These are phyloP conservation scores for Pipistrellus nathusii DNA, from an alignment of 2,797 vertebrate genomes.

Conservation along the genomic window DNA sequence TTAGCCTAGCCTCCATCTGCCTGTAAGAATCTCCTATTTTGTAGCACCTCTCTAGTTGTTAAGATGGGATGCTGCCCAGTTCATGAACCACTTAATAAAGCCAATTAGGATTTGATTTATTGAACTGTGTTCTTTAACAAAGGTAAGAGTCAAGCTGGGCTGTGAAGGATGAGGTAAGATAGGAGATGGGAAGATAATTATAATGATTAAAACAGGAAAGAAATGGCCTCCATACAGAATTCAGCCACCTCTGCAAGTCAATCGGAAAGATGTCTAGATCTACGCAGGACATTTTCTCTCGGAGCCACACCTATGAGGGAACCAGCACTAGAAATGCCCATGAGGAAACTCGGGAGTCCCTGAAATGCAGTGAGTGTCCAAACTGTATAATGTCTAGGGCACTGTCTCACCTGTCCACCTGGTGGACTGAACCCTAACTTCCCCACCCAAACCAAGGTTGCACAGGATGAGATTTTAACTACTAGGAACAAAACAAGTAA, in stretches of 20 bases:
- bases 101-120: background rate
- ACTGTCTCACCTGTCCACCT: background rate
- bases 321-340: background rate
- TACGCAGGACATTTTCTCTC: background rate
- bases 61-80: background rate
- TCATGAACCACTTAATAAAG: background rate
- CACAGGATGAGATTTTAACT: background rate
- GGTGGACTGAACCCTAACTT: background rate
- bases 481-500: conserved; percentile 18
- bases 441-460: background rate
- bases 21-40: background rate
- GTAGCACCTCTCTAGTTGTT: background rate
- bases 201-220: conserved; percentile 15
- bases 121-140: background rate
- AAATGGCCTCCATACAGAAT: background rate
- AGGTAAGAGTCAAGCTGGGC: background rate
- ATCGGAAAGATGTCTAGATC: background rate
- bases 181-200: background rate
- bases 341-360: background rate
- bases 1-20: background rate
- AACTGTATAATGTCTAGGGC: background rate
- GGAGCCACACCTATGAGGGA: background rate
- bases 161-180: background rate
- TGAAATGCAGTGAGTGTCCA: background rate
- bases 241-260: background rate